Evolutionary conservation across 2,888 invertebrate genomes (phyloP).

Genomic region (Archaeoteleia sp.): DNA sequence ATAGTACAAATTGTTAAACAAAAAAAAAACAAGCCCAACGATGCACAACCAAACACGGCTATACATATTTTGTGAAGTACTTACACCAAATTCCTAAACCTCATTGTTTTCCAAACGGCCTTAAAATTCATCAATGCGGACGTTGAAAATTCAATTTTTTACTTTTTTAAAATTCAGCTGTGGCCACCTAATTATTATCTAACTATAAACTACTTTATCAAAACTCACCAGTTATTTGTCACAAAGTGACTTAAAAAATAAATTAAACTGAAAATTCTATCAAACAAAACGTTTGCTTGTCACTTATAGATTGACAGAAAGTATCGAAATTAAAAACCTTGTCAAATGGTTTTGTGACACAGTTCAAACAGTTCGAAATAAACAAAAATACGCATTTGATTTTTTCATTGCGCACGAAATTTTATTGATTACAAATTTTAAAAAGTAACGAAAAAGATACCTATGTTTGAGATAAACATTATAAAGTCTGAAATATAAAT

Average conservation of each 20-base stretch:
- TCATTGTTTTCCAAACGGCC: conserved; percentile 16
- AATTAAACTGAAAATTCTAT: conserved; percentile 33
- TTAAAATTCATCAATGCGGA: too few species aligned
- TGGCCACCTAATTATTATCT: too few species aligned
- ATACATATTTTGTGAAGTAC: conserved; percentile 24
- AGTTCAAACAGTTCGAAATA: too few species aligned
- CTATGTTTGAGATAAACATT: too few species aligned
- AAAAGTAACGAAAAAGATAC: too few species aligned
- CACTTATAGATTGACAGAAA: too few species aligned
- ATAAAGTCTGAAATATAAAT: background rate
- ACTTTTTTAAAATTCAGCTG: background rate
- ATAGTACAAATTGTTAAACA: conserved; percentile 9
- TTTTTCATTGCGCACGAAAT: too few species aligned
- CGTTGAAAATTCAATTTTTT: conserved; percentile 2
- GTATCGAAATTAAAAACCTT: too few species aligned
- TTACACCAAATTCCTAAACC: conserved; percentile 28
- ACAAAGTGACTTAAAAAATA: conserved; percentile 3
- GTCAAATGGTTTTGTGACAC: too few species aligned
- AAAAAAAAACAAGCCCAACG: conserved; percentile 6
- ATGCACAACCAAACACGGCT: conserved; percentile 9
- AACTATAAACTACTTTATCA: conserved; percentile 4
- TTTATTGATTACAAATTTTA: too few species aligned
- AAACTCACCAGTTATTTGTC: conserved; percentile 4
- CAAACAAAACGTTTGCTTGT: conserved; percentile 38
- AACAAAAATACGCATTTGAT: too few species aligned